A percentile compares a stretch with the other conserved stretches of the same genome.
Evolutionary conservation across 1,140 invertebrate species (phyloP).

Genomic region (Sitobion miscanthi): DNA sequence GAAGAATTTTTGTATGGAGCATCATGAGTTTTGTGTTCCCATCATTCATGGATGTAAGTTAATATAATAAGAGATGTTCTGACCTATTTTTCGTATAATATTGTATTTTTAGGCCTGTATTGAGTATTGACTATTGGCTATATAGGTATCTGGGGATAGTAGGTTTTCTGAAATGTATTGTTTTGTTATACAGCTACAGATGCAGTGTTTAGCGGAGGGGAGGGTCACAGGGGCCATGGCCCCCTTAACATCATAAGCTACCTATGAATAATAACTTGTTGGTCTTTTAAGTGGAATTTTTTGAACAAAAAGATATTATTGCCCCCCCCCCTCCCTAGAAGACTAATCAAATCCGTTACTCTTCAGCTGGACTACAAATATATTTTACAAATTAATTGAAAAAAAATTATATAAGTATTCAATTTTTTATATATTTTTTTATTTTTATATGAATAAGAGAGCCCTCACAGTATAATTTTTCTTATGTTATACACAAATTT

Average conservation of each 20-base stretch:
- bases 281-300: no score
- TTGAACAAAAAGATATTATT: no score
- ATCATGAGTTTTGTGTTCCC: conserved; percentile 82
- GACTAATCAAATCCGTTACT: no score
- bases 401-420: background rate
- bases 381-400: background rate
- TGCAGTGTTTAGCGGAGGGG: no score
- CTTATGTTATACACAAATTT: background rate
- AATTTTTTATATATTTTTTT: background rate
- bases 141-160: background rate
- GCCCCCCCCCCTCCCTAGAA: no score
- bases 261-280: no score
- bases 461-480: background rate
- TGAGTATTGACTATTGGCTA: background rate
- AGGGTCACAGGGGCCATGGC: no score
- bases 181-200: background rate
- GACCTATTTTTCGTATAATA: background rate
- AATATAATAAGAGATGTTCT: conserved; percentile 60
- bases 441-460: background rate
- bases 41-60: conserved; percentile 90
- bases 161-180: background rate
- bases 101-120: background rate
- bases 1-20: conserved; percentile 71
- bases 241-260: no score
- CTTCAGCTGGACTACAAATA: background rate